Evolutionary conservation across 1,140 invertebrate species (phyloP).

Genomic region (Zeugodacus cucurbitae): DNA sequence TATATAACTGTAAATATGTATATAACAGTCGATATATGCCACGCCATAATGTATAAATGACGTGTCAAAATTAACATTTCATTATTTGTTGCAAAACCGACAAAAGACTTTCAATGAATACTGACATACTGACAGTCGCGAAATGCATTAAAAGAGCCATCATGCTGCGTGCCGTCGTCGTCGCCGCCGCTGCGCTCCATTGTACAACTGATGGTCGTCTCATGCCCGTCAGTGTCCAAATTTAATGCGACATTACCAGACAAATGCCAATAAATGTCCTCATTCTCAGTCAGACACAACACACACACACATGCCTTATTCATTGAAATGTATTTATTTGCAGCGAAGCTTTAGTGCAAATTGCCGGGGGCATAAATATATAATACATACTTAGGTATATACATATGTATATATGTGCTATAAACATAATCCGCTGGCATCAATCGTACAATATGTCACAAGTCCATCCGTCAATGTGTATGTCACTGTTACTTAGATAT

Average conservation of each 20-base stretch:
- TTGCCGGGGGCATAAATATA: not conserved
- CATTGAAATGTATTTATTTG: constrained; percentile 3
- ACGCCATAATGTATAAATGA: not conserved
- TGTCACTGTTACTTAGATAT: not conserved
- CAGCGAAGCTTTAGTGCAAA: constrained; percentile 19
- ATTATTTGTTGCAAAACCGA: constrained; percentile 39
- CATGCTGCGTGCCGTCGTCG: not conserved
- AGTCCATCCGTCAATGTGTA: constrained; percentile 60
- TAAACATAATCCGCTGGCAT: constrained; percentile 44
- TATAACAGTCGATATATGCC: not conserved
- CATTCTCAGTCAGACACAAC: not conserved
- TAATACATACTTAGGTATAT: not conserved
- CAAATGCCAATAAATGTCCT: constrained; percentile 34
- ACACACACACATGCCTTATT: not conserved
- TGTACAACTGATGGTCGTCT: not conserved
- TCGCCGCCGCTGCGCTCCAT: not conserved
- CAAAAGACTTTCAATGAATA: constrained; percentile 63
- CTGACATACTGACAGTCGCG: constrained; percentile 54
- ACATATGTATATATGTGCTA: not conserved
- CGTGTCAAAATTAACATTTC: constrained; percentile 41
- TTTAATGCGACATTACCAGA: constrained; percentile 38
- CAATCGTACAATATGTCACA: constrained; percentile 54
- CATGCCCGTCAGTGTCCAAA: constrained; percentile 21
- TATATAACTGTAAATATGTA: not conserved
- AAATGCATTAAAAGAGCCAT: constrained; percentile 39